Evolutionary conservation across 2,888 invertebrate genomes (phyloP).

Genomic region (Zhuqinia jingwanae): DNA sequence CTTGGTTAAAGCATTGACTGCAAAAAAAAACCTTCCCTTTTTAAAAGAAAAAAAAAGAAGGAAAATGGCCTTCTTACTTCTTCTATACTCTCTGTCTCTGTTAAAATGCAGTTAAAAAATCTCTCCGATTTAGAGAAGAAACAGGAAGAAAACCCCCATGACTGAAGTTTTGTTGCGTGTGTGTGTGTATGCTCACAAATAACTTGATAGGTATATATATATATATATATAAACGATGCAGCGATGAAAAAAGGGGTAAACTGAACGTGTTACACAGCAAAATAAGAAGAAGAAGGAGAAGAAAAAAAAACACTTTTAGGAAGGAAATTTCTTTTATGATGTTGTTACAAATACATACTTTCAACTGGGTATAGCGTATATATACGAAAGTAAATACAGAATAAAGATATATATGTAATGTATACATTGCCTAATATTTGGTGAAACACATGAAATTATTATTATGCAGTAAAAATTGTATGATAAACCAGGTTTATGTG

Average conservation of each 20-base stretch:
- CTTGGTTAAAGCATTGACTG: not conserved
- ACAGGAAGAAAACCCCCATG: slow-evolving; percentile 27
- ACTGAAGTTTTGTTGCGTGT: not conserved
- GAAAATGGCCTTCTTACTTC: slow-evolving; percentile 35
- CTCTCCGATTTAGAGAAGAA: slow-evolving; percentile 34
- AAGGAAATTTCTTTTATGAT: not conserved
- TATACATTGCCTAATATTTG: not conserved
- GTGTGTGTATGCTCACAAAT: slow-evolving; percentile 29
- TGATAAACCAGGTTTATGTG: slow-evolving; percentile 57
- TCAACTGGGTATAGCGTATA: no score
- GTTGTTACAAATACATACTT: no score
- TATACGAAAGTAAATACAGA: no score
- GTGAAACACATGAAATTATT: slow-evolving; percentile 62
- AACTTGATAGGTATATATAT: not conserved
- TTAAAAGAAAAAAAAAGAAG: not conserved
- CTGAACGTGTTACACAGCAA: no score
- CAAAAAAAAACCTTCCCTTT: slow-evolving; percentile 6
- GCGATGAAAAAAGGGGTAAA: slow-evolving; percentile 15
- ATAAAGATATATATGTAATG: not conserved
- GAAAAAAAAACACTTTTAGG: not conserved
- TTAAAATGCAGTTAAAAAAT: slow-evolving; percentile 42
- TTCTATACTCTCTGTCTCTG: slow-evolving; percentile 19
- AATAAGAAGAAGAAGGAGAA: no score
- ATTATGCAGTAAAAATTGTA: slow-evolving; percentile 65
- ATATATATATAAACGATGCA: slow-evolving; percentile 40